phyloP scores from a whole-genome alignment of 2,888 invertebrate species.

The Limnephilus auricula region DNA sequence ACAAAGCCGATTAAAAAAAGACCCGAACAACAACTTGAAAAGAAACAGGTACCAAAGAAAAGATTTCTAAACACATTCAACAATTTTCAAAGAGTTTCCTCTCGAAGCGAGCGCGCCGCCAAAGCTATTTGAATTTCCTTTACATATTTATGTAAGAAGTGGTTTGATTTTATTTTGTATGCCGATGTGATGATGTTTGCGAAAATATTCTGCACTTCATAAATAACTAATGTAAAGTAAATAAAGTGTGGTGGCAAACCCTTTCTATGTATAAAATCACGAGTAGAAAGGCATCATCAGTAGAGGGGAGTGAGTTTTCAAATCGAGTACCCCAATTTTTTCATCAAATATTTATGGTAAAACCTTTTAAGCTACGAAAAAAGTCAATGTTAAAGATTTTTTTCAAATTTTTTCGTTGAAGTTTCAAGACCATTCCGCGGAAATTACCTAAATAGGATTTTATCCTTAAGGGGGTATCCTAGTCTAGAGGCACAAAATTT shows the following conservation, averaged over 20 bases:
- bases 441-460: neutral
- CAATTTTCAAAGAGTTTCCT: conserved; percentile 11
- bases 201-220: conserved; percentile 11
- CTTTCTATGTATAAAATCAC: neutral
- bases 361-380: neutral
- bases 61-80: conserved; percentile 9
- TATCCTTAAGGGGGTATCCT: no score
- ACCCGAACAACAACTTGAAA: no score
- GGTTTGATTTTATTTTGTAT: conserved; percentile 28
- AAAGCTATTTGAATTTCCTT: conserved; percentile 21
- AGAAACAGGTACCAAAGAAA: neutral
- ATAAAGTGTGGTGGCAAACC: neutral
- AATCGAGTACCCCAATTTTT: neutral
- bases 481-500: no score
- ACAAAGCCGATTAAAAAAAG: neutral
- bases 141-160: conserved; percentile 38
- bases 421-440: neutral
- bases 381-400: neutral
- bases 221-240: conserved; percentile 7
- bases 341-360: neutral
- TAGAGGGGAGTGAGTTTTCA: neutral
- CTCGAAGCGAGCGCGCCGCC: neutral
- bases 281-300: neutral
- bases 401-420: neutral
- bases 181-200: conserved; percentile 10